Conservation (phyloP, 2,888 invertebrate species). For the Pollenia griseotomentosa region DNA sequence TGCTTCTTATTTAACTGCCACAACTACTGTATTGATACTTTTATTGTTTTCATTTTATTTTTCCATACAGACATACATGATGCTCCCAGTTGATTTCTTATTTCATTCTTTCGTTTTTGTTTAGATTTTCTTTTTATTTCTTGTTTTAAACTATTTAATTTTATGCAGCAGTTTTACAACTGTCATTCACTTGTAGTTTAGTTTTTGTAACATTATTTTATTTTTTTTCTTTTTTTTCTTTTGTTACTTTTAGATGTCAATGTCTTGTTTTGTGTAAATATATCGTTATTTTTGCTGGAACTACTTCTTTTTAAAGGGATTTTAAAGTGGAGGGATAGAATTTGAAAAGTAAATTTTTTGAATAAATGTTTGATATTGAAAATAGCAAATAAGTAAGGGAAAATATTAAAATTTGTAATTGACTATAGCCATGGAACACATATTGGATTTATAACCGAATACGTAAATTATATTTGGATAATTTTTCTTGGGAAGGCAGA, state of each 20-base stretch:
- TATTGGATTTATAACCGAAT: too few relatives aligned
- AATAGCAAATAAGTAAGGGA: too few relatives aligned
- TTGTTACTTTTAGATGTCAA: slow-evolving; percentile 48
- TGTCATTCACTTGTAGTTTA: slow-evolving; percentile 68
- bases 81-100: slow-evolving; percentile 66
- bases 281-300: slow-evolving; percentile 11
- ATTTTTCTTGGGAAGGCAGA: too few relatives aligned
- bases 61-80: slow-evolving; percentile 31
- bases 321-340: background rate
- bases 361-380: background rate
- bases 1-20: slow-evolving; percentile 57
- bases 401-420: too few relatives aligned
- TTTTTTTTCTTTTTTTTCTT: slow-evolving; percentile 11
- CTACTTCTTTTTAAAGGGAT: background rate
- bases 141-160: slow-evolving; percentile 67
- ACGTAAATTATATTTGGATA: too few relatives aligned
- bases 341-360: background rate
- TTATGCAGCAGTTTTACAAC: slow-evolving; percentile 73
- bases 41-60: slow-evolving; percentile 59
- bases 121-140: background rate
- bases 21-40: slow-evolving; percentile 69
- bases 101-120: slow-evolving; percentile 1
- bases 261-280: slow-evolving; percentile 59
- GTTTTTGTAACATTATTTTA: slow-evolving; percentile 13
- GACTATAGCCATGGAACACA: too few relatives aligned